Base-by-base conservation (phyloP, 2,888 invertebrate species). In the Ophioninae sp. region DNA sequence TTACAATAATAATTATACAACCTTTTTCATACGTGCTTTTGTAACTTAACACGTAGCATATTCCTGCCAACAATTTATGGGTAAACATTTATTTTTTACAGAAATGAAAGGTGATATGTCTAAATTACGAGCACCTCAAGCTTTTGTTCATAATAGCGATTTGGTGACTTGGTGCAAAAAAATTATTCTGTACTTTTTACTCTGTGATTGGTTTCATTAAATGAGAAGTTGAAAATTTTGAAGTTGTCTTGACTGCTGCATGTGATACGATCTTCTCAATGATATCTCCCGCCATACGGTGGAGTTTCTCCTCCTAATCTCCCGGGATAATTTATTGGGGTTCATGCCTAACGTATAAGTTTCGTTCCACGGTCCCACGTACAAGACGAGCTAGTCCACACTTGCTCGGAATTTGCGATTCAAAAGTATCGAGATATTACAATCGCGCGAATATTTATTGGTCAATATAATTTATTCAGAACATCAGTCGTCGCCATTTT, bases 1-100 rank as follows among this genome's bases (percentile, higher is more conserved):
- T 61, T 23, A 30, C 30, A n/a, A 68, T 68, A 30, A 50, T 23
- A 68, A 68, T 50, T 68, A 30, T 50, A 50, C 8, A 65, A 23
- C 7, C 21, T 68, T 68, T 68, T 23, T 68, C 17, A 17, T 50
- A 50, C 13, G 17, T 6, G 13, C 10, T 17, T 50, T 50, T 50
- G 17, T 50, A 17, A 17, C 13, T 50, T 50, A 10, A 50, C 6
- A 50, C 50, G 50, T 10, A 2, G 17, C 17, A 6, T 17, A 50
- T 50, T 50, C 50, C 17, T 13, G 50, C 13, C 13, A 17, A 10
- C 50, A 13, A 50, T 50, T 50, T 50, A 50, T 13, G 17, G 6
- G 50, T 3, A 3, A 30, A 30, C 30, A 30, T 30, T 30, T 30
- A 1, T 30, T 30, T 30, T 30, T 30, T 30, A 30, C 30, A 30